phyloP scores from a whole-genome alignment of 2,888 invertebrate species.

The Amphipyra tragopoginis region DNA sequence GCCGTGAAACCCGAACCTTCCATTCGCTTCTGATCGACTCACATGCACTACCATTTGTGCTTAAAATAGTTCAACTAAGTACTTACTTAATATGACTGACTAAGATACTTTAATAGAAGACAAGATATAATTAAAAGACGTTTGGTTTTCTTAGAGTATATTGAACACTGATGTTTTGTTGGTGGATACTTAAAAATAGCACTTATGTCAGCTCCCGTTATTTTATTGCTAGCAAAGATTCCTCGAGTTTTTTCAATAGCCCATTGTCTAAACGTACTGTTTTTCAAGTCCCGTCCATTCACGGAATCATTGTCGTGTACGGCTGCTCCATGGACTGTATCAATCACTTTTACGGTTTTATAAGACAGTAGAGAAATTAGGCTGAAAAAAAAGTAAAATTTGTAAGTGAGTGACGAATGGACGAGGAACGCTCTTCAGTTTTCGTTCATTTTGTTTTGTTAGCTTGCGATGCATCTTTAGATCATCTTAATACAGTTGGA shows the following conservation, averaged over 20 bases:
- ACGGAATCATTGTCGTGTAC: slow-evolving; percentile 66
- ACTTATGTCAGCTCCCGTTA: slow-evolving; percentile 52
- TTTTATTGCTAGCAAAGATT: slow-evolving; percentile 69
- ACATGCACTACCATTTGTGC: slow-evolving; percentile 56
- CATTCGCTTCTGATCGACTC: slow-evolving; percentile 80
- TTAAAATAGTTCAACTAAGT: slow-evolving; percentile 55
- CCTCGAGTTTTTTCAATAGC: slow-evolving; percentile 75
- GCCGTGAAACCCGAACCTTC: slow-evolving; percentile 85
- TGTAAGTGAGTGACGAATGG: not conserved
- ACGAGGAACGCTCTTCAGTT: not conserved
- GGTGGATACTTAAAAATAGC: slow-evolving; percentile 50
- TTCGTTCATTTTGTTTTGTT: not conserved
- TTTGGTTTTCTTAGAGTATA: slow-evolving; percentile 14
- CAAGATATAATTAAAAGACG: slow-evolving; percentile 21
- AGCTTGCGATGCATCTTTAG: not conserved
- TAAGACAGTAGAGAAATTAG: not conserved
- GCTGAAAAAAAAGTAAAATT: slow-evolving; percentile 5
- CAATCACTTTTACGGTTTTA: slow-evolving; percentile 26
- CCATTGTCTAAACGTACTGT: slow-evolving; percentile 75
- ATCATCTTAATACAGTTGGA: not conserved
- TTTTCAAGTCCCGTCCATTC: slow-evolving; percentile 73
- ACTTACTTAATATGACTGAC: slow-evolving; percentile 40
- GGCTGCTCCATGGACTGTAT: slow-evolving; percentile 31
- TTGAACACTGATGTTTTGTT: slow-evolving; percentile 42
- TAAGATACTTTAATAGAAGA: slow-evolving; percentile 27